Base-by-base conservation (phyloP, 2,888 invertebrate genomes). In the Sicus ferrugineus region DNA sequence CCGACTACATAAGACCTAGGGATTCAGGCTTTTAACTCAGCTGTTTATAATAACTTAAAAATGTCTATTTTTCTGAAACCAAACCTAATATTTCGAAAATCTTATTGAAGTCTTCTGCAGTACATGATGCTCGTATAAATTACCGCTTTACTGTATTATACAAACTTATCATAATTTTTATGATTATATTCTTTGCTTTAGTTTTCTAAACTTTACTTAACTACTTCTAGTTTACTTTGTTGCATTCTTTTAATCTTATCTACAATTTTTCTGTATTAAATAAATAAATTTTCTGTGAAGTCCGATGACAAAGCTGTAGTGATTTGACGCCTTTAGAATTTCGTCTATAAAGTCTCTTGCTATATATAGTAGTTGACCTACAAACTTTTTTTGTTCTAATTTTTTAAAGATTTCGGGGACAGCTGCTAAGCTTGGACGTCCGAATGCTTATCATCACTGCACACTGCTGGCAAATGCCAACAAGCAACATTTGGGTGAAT, bases 361-460 rank as follows among this genome's bases (percentile, higher is more conserved):
- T 62, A 11, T n/a, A n/a, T n/a, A n/a, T n/a, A 50, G 46, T 59
- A 48, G 54, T 7, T 69, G 71, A 70, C 68, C 70, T 67, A 68
- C 63, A 50, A 68, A 66, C n/a, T n/a, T n/a, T n/a, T n/a, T 2
- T 30, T 70, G 6, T 68, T 62, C 64, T 71, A 72, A 21, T 50
- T 30, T 34, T 68, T 64, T 28, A 48, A 81, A 97, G 96, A 89
- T 98, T 77, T 98, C 98, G 77, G 98, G 97, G 76, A 97, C 97
- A 63, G 97, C 98, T 62, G 93, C 97, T 1, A 96, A 96, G 87
- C 87, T 98, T 70, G 95, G 95, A 70, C 89, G 91, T 75, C 89
- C 92, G 11, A 92, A 92, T 80, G 93, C 95, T n/a, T 99, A 98
- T 87, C 98, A 99, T 84, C 98, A 98, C 85, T 97, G 97, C 86